A percentile compares a stretch with the other conserved stretches of the same genome.
Evolutionary conservation across 2,797 vertebrate species (phyloP).

Genomic region (Enoplosus armatus): DNA sequence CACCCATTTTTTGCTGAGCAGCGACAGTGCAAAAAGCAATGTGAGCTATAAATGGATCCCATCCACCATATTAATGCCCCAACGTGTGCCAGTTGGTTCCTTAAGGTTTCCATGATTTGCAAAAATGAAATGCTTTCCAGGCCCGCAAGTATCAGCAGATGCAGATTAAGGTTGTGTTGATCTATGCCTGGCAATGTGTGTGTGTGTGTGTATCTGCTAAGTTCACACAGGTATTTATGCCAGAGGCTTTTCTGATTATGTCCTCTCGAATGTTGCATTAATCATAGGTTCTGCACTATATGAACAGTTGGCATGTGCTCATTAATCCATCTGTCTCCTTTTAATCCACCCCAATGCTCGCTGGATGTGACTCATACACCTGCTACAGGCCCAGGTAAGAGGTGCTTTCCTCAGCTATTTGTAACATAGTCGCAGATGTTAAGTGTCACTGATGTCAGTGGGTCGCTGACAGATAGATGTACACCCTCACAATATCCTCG

Average conservation of each 20-base stretch:
- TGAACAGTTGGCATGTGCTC: conserved; percentile 70
- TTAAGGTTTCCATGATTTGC: conserved; percentile 54
- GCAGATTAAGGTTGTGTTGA: conserved; percentile 53
- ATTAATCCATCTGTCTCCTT: conserved; percentile 75
- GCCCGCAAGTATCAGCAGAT: conserved; percentile 50
- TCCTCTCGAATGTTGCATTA: conserved; percentile 64
- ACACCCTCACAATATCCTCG: conserved; percentile 27
- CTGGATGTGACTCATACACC: conserved; percentile 64
- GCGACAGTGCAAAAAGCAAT: conserved; percentile 26
- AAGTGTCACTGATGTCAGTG: conserved; percentile 47
- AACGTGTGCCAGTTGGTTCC: conserved; percentile 34
- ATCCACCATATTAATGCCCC: conserved; percentile 51
- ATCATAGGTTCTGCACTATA: conserved; percentile 61
- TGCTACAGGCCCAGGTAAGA: conserved; percentile 87
- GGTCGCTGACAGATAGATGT: conserved; percentile 58
- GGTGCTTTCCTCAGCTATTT: conserved; percentile 50
- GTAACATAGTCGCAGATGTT: conserved; percentile 43
- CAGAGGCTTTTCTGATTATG: conserved; percentile 62
- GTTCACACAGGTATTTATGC: conserved; percentile 58
- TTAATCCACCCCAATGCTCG: conserved; percentile 52
- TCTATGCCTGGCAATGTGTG: conserved; percentile 1
- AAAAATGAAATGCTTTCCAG: conserved; percentile 53
- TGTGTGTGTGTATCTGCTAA: neutral
- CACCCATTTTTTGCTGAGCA: conserved; percentile 58
- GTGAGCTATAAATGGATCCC: conserved; percentile 59